Conservation (phyloP, 2,797 vertebrate species). For the Sebastes jordani region DNA sequence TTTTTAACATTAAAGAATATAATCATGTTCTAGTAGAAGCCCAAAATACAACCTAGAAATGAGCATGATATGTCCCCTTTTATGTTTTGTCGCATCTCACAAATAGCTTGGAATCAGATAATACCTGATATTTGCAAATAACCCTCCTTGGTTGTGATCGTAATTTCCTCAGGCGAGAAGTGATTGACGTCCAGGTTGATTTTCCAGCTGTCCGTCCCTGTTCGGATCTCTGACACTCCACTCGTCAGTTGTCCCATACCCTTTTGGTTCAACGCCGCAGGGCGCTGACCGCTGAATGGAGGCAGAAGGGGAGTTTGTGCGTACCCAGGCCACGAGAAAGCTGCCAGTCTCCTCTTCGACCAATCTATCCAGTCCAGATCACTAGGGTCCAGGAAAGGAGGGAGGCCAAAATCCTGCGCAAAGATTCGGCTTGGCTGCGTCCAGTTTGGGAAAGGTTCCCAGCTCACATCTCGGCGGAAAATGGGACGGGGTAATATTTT, state of each 20-base stretch:
- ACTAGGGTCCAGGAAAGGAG: conserved; percentile 72
- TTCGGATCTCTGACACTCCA: conserved; percentile 72
- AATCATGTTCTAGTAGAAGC: too few relatives aligned
- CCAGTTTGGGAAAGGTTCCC: conserved; percentile 78
- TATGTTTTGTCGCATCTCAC: not conserved
- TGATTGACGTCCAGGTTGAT: conserved; percentile 78
- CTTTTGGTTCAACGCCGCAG: not conserved
- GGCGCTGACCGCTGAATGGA: conserved; percentile 28
- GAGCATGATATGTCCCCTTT: too few relatives aligned
- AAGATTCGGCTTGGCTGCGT: conserved; percentile 72
- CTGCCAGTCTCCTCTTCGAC: conserved; percentile 70
- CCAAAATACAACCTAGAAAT: too few relatives aligned
- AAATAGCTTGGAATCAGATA: not conserved
- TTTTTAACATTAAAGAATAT: too few relatives aligned
- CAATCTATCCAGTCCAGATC: conserved; percentile 80
- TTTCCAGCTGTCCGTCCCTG: conserved; percentile 74
- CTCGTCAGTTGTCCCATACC: conserved; percentile 33
- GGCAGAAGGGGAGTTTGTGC: conserved; percentile 58
- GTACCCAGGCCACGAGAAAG: conserved; percentile 67
- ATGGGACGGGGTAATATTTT: conserved; percentile 73
- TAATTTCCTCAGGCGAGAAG: conserved; percentile 78
- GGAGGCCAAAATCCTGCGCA: conserved; percentile 76
- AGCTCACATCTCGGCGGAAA: conserved; percentile 71
- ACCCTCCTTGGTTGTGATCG: conserved; percentile 75
- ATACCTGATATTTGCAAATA: conserved; percentile 81